Evolutionary conservation across 1,140 invertebrate genomes (phyloP), one percentile per base, ranked within the genome.

Genomic region (Plodia interpunctella): DNA sequence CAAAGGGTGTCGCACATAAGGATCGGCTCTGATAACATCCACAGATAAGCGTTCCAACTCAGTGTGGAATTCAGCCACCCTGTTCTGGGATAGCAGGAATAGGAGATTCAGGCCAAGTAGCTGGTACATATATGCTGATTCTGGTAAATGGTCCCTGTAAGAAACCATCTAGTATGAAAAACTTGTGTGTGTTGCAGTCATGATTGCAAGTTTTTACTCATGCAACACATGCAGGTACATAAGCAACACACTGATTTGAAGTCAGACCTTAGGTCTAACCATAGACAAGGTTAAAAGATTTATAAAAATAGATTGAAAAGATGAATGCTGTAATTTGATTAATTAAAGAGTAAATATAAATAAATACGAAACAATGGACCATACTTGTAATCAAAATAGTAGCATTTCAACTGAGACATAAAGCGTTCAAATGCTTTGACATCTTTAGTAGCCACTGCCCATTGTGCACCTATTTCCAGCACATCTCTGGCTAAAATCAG

Each of bases 11-110:
- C 94, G 93, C 32, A 99, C 98, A 85, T 98, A 99, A 55, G 97
- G 94, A 83, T 99, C 98, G 30, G 93, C 94, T 81, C 98, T 95
- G 72, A 99, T 95, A 55, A 97, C 95, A 86, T 98, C 96, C 30
- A 96, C 94, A 4, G 97, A 96, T n/a, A 99, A 90, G 17, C 98
- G 90, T 84, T 99, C 99, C 57, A 99, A 87, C 88, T 99, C 98
- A 6, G 98, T 99, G 79, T 99, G 98, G 90, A 99, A 99, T 85
- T 99, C 98, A 1, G 98, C 98, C 0, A 99, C 96, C 79, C 97
- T 91, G 84, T 99, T 99, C 90, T 98, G 97, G 5, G 98, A 97
- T 0, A 99, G 86, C n/a, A 99, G 90, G 88, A 97, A 98, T 20
- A 99, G 90, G 4, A 99, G 91, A 91, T 99, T 99, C 18, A 99